Conservation (phyloP, 2,888 invertebrate genomes). For the Pemphredon lugubris region DNA sequence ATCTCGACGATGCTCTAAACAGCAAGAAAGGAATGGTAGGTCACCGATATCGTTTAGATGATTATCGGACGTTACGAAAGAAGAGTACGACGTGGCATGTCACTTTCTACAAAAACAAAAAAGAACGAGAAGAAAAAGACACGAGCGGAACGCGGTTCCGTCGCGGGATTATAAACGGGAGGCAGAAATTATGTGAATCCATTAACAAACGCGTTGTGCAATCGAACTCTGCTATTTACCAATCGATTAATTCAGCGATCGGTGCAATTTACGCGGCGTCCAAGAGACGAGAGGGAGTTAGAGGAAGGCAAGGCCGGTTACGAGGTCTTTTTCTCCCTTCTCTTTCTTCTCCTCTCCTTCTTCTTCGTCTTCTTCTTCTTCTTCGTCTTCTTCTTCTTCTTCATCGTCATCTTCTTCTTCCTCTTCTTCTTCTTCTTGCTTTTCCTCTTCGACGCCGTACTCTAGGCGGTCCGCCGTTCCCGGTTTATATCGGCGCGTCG, state of each 20-base stretch:
- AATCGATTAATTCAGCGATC: slow-evolving; percentile 55
- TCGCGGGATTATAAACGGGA: slow-evolving; percentile 7
- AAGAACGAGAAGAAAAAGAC: slow-evolving; percentile 38
- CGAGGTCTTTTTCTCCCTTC: slow-evolving; percentile 8
- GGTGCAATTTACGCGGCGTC: slow-evolving; percentile 34
- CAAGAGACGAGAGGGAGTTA: not conserved
- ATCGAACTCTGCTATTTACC: slow-evolving; percentile 55
- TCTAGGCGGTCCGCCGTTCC: slow-evolving; percentile 19
- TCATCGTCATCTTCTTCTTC: not conserved
- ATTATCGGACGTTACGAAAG: slow-evolving; percentile 21
- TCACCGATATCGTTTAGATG: slow-evolving; percentile 49
- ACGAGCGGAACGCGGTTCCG: too few relatives aligned
- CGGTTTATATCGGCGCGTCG: slow-evolving; percentile 35
- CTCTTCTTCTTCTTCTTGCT: too few relatives aligned
- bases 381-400: not conserved
- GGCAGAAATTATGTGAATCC: slow-evolving; percentile 44
- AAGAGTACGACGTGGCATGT: slow-evolving; percentile 39
- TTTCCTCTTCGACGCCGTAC: slow-evolving; percentile 6
- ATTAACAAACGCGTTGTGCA: slow-evolving; percentile 54
- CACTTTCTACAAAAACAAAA: too few relatives aligned
- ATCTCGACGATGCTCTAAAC: not conserved
- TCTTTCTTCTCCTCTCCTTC: not conserved
- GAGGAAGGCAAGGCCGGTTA: slow-evolving; percentile 23
- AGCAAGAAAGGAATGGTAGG: slow-evolving; percentile 46
- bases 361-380: not conserved